Percentiles rank a stretch among this genome's conserved stretches.
phyloP scores from a whole-genome alignment of 2,113 vertebrate genomes.

The Talpa occidentalis region DNA sequence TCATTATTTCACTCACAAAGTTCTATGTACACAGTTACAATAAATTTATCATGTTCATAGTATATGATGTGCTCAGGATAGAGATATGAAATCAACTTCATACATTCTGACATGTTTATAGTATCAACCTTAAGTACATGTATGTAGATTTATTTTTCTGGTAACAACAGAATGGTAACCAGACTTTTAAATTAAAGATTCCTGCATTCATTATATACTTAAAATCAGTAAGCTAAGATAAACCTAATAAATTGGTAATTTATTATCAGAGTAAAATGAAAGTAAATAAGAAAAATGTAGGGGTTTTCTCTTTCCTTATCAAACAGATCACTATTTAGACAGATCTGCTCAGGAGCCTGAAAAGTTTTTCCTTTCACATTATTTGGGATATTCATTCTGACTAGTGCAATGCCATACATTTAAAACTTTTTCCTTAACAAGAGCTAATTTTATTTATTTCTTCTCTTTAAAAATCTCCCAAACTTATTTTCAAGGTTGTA shows the following conservation, averaged over 20 bases:
- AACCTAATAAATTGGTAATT: background rate
- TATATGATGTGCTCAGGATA: conserved; percentile 10
- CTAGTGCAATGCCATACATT: background rate
- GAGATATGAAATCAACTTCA: conserved; percentile 36
- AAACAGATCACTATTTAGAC: background rate
- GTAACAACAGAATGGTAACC: background rate
- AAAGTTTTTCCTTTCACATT: background rate
- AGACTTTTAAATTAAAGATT: conserved; percentile 9
- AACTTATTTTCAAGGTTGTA: background rate
- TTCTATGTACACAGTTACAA: conserved; percentile 2
- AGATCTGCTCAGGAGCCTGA: background rate
- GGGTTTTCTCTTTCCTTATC: background rate
- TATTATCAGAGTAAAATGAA: background rate
- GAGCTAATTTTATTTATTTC: background rate
- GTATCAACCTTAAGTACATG: conserved; percentile 1
- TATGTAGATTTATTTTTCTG: conserved; percentile 53
- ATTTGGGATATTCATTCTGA: background rate
- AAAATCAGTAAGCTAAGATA: conserved; percentile 22
- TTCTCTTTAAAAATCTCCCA: background rate
- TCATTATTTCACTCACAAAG: conserved; percentile 54
- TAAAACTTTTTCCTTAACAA: background rate
- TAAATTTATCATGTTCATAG: conserved; percentile 51
- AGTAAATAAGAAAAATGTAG: background rate
- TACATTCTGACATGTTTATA: conserved; percentile 48
- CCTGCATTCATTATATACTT: background rate